Percentiles rank a stretch among this genome's conserved stretches.
phyloP scores from a whole-genome alignment of 1,140 invertebrate genomes.

The Cydia amplana region DNA sequence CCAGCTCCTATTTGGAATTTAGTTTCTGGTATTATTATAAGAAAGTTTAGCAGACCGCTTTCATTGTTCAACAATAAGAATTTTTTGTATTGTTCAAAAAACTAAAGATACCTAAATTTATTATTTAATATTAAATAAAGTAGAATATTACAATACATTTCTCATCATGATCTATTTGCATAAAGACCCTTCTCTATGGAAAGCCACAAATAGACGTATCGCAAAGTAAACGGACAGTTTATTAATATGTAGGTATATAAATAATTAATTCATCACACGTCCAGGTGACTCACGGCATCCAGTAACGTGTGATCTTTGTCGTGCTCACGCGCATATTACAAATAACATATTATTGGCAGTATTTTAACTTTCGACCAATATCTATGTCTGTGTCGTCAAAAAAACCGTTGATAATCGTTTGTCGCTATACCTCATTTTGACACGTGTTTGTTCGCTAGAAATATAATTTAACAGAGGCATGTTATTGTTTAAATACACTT shows the following conservation, averaged over 20 bases:
- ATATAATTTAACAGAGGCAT: too few species aligned
- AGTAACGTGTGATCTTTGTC: conserved; percentile 16
- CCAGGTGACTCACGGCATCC: not conserved
- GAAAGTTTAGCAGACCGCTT: not conserved
- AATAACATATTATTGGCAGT: not conserved
- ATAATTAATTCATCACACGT: conserved; percentile 21
- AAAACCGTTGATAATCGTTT: too few species aligned
- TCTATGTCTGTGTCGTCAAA: too few species aligned
- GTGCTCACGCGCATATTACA: conserved; percentile 1
- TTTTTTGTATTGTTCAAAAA: not conserved
- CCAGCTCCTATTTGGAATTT: not conserved
- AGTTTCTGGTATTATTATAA: not conserved
- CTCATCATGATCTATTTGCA: not conserved
- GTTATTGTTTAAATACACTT: too few species aligned
- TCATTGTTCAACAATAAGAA: not conserved
- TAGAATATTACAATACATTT: not conserved
- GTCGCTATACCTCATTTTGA: too few species aligned
- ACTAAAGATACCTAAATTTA: not conserved
- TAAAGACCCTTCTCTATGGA: too few species aligned
- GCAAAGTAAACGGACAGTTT: not conserved
- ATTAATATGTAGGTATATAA: conserved; percentile 1
- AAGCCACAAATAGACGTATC: too few species aligned
- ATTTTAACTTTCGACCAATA: not conserved
- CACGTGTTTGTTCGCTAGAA: too few species aligned
- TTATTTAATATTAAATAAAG: too few species aligned